phyloP scores from a whole-genome alignment of 2,797 vertebrate species.

The Stomatorhinus walkeri region DNA sequence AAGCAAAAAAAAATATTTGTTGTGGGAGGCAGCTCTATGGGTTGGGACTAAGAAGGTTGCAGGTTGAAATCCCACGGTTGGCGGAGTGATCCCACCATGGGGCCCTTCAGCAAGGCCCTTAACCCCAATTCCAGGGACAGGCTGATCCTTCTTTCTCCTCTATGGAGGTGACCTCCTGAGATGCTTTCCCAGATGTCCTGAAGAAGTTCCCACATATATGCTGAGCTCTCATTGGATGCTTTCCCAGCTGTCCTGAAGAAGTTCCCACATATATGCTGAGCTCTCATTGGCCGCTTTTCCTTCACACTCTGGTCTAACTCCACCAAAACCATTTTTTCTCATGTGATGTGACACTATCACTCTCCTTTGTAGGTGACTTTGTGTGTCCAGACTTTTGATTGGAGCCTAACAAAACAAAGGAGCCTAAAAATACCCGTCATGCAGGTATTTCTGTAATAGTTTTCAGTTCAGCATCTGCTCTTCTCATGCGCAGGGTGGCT shows the following conservation, averaged over 20 bases:
- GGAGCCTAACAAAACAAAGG: not conserved
- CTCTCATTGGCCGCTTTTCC: not conserved
- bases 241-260: not conserved
- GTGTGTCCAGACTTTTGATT: not conserved
- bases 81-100: not conserved
- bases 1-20: not conserved
- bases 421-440: not conserved
- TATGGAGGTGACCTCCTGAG: not conserved
- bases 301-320: not conserved
- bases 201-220: not conserved
- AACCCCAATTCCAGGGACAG: not conserved
- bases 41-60: not conserved
- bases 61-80: not conserved
- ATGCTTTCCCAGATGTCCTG: not conserved
- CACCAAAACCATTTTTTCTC: not conserved
- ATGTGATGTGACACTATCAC: not conserved
- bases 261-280: not conserved
- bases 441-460: not conserved
- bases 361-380: not conserved
- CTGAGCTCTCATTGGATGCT: not conserved
- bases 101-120: not conserved
- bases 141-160: not conserved
- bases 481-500: not conserved
- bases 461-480: not conserved
- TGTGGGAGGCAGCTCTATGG: not conserved